Evolutionary conservation across 1,140 invertebrate genomes (phyloP).

Genomic region (Hydropsyche tenuis): DNA sequence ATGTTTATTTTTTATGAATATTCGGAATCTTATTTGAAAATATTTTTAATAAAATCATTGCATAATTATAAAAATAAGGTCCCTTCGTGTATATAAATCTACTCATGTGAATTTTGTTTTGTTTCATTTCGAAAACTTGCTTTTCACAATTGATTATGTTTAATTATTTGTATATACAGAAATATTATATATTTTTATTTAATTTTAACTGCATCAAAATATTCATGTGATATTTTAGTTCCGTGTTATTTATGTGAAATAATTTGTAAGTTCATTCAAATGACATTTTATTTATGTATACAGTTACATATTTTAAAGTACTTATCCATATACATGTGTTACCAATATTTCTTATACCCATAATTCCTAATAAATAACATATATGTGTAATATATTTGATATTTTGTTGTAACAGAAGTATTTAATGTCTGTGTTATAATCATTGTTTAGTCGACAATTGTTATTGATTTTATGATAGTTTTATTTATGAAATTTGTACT

Average conservation of each 20-base stretch:
- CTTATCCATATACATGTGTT: constrained; percentile 10
- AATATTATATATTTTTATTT: background rate
- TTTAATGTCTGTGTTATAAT: constrained; percentile 11
- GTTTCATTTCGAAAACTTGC: background rate
- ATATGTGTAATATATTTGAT: background rate
- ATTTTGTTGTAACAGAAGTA: constrained; percentile 14
- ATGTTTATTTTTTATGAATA: background rate
- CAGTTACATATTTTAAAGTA: constrained; percentile 6
- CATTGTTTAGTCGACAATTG: constrained; percentile 13
- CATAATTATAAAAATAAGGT: background rate
- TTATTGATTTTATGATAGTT: constrained; percentile 9
- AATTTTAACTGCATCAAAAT: background rate
- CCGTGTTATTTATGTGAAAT: background rate
- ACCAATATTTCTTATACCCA: constrained; percentile 1
- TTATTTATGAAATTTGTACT: constrained; percentile 1
- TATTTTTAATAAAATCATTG: background rate
- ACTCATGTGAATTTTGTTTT: background rate
- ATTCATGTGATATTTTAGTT: constrained; percentile 14
- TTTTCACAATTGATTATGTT: background rate
- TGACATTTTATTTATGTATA: constrained; percentile 14
- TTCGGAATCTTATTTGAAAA: too few relatives aligned
- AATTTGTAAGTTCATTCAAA: background rate
- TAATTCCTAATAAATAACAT: constrained; percentile 3
- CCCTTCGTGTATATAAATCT: too few relatives aligned
- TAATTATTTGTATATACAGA: background rate